A percentile compares a stretch with the other conserved stretches of the same genome.
phyloP scores from a whole-genome alignment of 1,140 invertebrate genomes.

The Heliothis subflexa region DNA sequence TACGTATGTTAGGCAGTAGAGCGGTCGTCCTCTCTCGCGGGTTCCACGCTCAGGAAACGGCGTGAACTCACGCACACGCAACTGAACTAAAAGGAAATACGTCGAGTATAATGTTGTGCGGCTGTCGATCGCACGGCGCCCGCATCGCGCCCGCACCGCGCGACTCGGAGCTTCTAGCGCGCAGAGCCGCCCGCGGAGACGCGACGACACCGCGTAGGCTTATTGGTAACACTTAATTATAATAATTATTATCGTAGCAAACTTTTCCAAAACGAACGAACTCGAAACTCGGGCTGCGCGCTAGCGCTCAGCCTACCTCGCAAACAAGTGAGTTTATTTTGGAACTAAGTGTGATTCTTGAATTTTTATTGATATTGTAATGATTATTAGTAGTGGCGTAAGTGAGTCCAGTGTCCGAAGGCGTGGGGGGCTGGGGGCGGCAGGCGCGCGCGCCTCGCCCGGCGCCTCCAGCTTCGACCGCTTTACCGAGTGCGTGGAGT shows the following conservation, averaged over 20 bases:
- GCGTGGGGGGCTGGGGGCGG: slow-evolving; percentile 70
- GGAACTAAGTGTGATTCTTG: slow-evolving; percentile 90
- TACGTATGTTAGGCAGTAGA: slow-evolving; percentile 85
- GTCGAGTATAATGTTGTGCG: slow-evolving; percentile 18
- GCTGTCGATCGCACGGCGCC: slow-evolving; percentile 22
- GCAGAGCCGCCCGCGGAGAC: slow-evolving; percentile 77
- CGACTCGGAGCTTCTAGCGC: slow-evolving; percentile 1
- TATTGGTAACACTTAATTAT: slow-evolving; percentile 85
- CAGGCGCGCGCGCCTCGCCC: slow-evolving; percentile 61
- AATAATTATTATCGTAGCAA: slow-evolving; percentile 86
- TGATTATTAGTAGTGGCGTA: slow-evolving; percentile 85
- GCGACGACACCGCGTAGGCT: slow-evolving; percentile 85
- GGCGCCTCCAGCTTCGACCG: slow-evolving; percentile 70
- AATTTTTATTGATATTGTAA: slow-evolving; percentile 87
- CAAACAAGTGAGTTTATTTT: slow-evolving; percentile 90
- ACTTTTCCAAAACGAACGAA: slow-evolving; percentile 90
- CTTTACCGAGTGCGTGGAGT: slow-evolving; percentile 82
- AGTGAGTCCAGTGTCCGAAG: slow-evolving; percentile 74
- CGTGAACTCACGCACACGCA: slow-evolving; percentile 47
- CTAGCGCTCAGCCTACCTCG: slow-evolving; percentile 89
- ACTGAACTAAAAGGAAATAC: slow-evolving; percentile 33
- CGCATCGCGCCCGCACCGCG: slow-evolving; percentile 32
- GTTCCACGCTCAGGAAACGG: slow-evolving; percentile 59
- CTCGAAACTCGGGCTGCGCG: slow-evolving; percentile 89
- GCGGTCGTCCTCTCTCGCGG: slow-evolving; percentile 81